These are phyloP conservation scores for Corynorhinus townsendii DNA, from an alignment of 2,113 vertebrate species.

Conservation along the genomic window DNA sequence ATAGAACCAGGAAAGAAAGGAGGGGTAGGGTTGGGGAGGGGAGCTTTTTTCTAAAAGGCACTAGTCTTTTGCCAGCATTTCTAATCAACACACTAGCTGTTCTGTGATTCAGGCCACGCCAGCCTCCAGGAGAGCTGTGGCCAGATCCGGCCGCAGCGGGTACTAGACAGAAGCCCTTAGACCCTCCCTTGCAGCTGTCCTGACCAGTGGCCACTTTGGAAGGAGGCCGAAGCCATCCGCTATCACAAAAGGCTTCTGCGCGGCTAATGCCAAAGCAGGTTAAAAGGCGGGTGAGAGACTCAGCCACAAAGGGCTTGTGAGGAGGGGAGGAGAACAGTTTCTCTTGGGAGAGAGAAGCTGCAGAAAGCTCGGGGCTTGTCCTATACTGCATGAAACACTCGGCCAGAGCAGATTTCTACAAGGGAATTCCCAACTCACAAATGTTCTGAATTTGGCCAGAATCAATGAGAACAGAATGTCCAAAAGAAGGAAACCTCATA, in stretches of 20 bases:
- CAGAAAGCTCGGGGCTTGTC: neutral
- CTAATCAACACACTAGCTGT: conserved; percentile 27
- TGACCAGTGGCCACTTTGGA: conserved; percentile 48
- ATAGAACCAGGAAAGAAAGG: neutral
- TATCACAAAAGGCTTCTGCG: conserved; percentile 39
- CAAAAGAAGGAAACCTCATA: neutral
- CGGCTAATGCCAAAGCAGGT: conserved; percentile 20
- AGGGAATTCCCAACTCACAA: neutral
- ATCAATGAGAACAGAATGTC: neutral
- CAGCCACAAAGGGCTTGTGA: neutral
- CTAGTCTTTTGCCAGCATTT: conserved; percentile 43
- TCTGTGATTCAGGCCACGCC: conserved; percentile 28
- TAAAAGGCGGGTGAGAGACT: neutral
- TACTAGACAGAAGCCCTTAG: conserved; percentile 47
- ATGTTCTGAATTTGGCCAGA: neutral
- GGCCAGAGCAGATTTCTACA: neutral
- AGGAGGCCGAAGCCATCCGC: conserved; percentile 31
- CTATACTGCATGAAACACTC: neutral
- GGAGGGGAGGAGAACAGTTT: neutral
- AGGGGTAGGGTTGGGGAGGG: fast-evolving
- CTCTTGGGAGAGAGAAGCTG: neutral
- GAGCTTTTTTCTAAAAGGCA: neutral
- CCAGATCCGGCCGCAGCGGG: conserved; percentile 12
- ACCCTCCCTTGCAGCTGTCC: conserved; percentile 62
- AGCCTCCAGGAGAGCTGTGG: conserved; percentile 42